These are phyloP conservation scores for Sarotherodon lohbergeri DNA, from an alignment of 2,113 vertebrate genomes.

Conservation along the genomic window DNA sequence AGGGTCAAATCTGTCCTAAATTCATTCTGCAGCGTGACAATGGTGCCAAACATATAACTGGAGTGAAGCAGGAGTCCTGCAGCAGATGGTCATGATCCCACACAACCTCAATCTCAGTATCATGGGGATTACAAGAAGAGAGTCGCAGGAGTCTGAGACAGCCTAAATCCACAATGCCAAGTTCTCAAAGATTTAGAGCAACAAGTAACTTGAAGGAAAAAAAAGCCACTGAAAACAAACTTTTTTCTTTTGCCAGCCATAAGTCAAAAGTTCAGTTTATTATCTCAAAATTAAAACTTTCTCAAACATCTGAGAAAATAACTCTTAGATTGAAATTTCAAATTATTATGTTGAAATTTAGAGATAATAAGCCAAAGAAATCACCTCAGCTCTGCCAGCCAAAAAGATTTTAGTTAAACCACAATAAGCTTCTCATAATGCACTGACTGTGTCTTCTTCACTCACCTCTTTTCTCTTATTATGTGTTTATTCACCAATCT, in stretches of 20 bases:
- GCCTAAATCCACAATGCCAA: neutral
- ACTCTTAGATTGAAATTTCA: too few species aligned
- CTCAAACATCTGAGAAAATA: too few species aligned
- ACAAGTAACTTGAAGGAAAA: neutral
- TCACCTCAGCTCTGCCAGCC: neutral
- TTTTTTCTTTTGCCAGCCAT: neutral
- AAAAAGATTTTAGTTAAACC: neutral
- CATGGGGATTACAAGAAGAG: neutral
- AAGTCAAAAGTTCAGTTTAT: neutral
- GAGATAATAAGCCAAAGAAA: neutral
- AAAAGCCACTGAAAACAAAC: neutral
- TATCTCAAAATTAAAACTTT: neutral
- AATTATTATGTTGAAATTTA: neutral
- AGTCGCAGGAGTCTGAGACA: neutral
- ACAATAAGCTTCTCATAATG: neutral
- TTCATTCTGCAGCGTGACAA: neutral
- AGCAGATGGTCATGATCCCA: neutral
- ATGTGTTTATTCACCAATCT: neutral
- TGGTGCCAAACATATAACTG: neutral
- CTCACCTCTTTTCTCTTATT: neutral
- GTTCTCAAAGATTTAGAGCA: neutral
- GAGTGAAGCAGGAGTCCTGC: neutral
- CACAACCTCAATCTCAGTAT: neutral
- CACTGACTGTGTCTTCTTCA: neutral
- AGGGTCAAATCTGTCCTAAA: neutral